Evolutionary conservation across 2,797 vertebrate species (phyloP).

Genomic region (Spheniscus humboldti): DNA sequence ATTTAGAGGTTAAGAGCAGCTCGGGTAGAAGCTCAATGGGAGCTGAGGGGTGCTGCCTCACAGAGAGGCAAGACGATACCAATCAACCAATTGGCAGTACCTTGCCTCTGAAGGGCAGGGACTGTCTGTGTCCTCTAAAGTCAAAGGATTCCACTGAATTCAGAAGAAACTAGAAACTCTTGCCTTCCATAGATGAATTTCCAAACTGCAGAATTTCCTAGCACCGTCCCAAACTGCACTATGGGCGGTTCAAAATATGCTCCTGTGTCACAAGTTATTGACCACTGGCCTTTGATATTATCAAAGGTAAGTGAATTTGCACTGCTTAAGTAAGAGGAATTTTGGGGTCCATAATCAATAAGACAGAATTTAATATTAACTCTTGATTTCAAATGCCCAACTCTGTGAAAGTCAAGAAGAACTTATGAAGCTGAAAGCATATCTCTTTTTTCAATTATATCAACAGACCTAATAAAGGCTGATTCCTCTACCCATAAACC

Average conservation of each 20-base stretch:
- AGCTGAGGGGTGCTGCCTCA: not conserved
- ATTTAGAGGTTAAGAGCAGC: not conserved
- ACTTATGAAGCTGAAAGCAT: not conserved
- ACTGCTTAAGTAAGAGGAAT: not conserved
- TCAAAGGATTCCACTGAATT: not conserved
- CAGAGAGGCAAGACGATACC: not conserved
- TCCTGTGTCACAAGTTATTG: not conserved
- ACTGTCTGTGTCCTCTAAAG: not conserved
- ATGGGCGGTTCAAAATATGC: not conserved
- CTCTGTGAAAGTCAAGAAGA: not conserved
- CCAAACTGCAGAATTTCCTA: not conserved
- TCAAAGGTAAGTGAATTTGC: not conserved
- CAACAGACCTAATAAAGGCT: not conserved
- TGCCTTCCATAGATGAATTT: not conserved
- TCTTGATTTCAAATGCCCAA: not conserved
- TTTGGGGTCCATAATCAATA: not conserved
- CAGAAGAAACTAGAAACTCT: not conserved
- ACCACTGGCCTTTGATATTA: not conserved
- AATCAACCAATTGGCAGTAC: not conserved
- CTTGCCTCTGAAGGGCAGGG: not conserved
- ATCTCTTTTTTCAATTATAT: not conserved
- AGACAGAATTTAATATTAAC: not conserved
- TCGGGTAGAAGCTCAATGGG: not conserved
- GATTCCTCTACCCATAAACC: not conserved
- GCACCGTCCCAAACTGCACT: not conserved